Conservation (phyloP, 2,797 vertebrate species). For the Eutrigla gurnardus region DNA sequence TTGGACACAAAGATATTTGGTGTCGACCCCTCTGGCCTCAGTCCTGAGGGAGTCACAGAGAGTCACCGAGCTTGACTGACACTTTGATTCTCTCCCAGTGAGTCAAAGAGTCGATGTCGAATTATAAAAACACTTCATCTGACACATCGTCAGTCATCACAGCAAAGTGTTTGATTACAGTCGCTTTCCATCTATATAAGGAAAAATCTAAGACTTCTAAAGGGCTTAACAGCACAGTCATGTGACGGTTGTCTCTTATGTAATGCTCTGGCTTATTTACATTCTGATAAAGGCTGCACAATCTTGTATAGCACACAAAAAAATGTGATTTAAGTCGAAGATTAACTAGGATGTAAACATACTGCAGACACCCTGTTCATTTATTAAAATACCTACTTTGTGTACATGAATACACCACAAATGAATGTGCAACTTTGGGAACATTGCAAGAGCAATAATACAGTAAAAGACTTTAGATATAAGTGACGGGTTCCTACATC, state of each 20-base stretch:
- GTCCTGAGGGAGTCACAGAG: conserved; percentile 52
- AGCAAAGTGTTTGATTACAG: background rate
- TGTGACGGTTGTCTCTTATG: conserved; percentile 18
- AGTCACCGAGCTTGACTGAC: conserved; percentile 28
- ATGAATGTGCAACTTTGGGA: no score
- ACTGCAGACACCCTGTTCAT: background rate
- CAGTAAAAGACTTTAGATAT: no score
- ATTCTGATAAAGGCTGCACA: conserved; percentile 2
- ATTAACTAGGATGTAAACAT: background rate
- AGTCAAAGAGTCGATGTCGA: conserved; percentile 5
- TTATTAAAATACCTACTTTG: background rate
- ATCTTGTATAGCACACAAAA: background rate
- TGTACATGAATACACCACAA: background rate
- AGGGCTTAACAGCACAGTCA: background rate
- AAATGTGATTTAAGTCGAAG: background rate
- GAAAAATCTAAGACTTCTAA: conserved; percentile 8
- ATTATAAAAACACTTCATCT: conserved; percentile 23
- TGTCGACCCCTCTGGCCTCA: conserved; percentile 46
- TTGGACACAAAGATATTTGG: conserved; percentile 62
- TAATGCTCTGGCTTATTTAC: conserved; percentile 11
- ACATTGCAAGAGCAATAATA: no score
- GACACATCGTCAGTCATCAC: background rate
- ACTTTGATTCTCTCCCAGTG: conserved; percentile 19
- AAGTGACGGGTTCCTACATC: no score
- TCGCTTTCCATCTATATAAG: conserved; percentile 16